These are phyloP conservation scores for Samia ricini DNA, from an alignment of 1,140 invertebrate species.

Conservation along the genomic window DNA sequence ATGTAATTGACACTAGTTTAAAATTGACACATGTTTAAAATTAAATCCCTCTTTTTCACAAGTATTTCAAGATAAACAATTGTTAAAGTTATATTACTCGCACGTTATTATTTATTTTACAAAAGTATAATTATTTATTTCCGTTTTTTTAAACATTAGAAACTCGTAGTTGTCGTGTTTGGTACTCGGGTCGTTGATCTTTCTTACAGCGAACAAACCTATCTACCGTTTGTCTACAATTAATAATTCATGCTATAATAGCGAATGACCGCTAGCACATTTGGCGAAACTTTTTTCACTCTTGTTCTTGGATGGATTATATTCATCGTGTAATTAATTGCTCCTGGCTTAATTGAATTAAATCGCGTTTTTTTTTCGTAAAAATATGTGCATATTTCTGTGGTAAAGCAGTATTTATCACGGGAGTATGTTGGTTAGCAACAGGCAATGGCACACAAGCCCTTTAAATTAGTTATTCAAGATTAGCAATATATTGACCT, in stretches of 20 bases:
- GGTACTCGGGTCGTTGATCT: conserved; percentile 49
- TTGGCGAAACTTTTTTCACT: conserved; percentile 25
- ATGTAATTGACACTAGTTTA: not conserved
- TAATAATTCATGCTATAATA: conserved; percentile 64
- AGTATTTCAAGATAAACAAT: not conserved
- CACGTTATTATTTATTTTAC: not conserved
- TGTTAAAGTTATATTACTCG: not conserved
- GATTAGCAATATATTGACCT: too few species aligned
- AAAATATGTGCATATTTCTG: not conserved
- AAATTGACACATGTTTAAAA: not conserved
- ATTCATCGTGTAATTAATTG: conserved; percentile 2
- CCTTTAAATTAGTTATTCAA: too few species aligned
- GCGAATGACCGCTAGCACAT: conserved; percentile 35
- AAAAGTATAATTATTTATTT: not conserved
- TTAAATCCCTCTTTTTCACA: not conserved
- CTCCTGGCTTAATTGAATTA: not conserved
- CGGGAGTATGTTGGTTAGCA: too few species aligned
- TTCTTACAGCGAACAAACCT: conserved; percentile 15
- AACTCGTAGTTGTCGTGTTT: conserved; percentile 23
- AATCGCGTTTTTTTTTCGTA: not conserved
- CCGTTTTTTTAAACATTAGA: not conserved
- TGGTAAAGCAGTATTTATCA: not conserved
- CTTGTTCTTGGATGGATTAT: conserved; percentile 8
- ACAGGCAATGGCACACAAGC: too few species aligned
- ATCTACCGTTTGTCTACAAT: conserved; percentile 51